Evolutionary conservation across 2,113 vertebrate species (phyloP).

Genomic region (Solea solea): DNA sequence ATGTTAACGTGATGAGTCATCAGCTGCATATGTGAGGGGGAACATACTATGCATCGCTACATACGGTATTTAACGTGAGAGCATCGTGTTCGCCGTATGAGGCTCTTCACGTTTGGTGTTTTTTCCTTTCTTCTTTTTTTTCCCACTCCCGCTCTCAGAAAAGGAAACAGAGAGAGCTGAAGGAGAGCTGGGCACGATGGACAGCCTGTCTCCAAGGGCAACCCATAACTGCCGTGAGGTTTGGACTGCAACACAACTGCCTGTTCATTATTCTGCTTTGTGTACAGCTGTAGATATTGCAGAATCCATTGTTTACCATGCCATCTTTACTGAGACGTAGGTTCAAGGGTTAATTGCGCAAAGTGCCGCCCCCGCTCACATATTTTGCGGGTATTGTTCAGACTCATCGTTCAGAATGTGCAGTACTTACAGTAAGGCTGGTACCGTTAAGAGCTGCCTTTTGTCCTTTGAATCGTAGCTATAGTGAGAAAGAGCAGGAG

Average conservation of each 20-base stretch:
- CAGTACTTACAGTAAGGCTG: background rate
- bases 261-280: slow-evolving; percentile 47
- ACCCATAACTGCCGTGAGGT: slow-evolving; percentile 82
- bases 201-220: slow-evolving; percentile 82
- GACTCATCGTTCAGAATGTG: slow-evolving; percentile 5
- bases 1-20: slow-evolving; percentile 54
- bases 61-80: background rate
- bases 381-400: slow-evolving; percentile 26
- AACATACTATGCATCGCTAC: slow-evolving; percentile 8
- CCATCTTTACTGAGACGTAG: slow-evolving; percentile 21
- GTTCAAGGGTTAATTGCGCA: slow-evolving; percentile 30
- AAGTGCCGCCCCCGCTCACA: slow-evolving; percentile 11
- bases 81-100: slow-evolving; percentile 3
- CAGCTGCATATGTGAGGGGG: slow-evolving; percentile 10
- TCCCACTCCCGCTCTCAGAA: slow-evolving; percentile 70
- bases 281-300: slow-evolving; percentile 38
- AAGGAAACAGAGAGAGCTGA: slow-evolving; percentile 79
- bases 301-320: slow-evolving; percentile 35
- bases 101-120: slow-evolving; percentile 16
- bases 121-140: slow-evolving; percentile 24
- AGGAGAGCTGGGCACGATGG: slow-evolving; percentile 81
- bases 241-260: slow-evolving; percentile 54
- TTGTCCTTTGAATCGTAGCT: too few species aligned
- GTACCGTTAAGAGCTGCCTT: too few species aligned
- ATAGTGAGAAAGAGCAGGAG: background rate